These are phyloP conservation scores for Charina bottae DNA, from an alignment of 2,113 vertebrate genomes.

Conservation along the genomic window DNA sequence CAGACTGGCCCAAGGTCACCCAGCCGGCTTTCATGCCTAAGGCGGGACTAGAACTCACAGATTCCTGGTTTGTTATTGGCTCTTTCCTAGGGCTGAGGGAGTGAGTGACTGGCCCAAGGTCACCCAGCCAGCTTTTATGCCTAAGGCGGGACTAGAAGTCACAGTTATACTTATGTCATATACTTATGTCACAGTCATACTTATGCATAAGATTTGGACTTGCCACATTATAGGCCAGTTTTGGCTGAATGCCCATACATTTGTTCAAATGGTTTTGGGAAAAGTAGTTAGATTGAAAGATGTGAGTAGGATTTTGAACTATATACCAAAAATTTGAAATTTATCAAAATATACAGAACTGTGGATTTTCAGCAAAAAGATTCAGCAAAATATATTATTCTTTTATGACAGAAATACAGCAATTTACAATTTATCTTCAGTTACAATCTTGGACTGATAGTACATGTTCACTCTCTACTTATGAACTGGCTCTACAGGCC, in stretches of 20 bases:
- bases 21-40: no score
- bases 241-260: neutral
- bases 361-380: neutral
- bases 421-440: neutral
- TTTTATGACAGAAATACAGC: neutral
- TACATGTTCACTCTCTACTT: neutral
- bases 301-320: no score
- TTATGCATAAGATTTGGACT: neutral
- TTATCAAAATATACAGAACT: neutral
- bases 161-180: no score
- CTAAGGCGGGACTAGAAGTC: no score
- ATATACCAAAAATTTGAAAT: no score
- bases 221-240: neutral
- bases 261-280: neutral
- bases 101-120: no score
- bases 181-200: no score
- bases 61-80: no score
- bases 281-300: neutral
- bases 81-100: no score
- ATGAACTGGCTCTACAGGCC: neutral
- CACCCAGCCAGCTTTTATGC: no score
- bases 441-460: neutral
- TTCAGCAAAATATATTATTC: neutral
- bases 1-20: no score
- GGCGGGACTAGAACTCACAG: no score